Evolutionary conservation across 2,797 vertebrate species (phyloP).

Genomic region (Strix occidentalis): DNA sequence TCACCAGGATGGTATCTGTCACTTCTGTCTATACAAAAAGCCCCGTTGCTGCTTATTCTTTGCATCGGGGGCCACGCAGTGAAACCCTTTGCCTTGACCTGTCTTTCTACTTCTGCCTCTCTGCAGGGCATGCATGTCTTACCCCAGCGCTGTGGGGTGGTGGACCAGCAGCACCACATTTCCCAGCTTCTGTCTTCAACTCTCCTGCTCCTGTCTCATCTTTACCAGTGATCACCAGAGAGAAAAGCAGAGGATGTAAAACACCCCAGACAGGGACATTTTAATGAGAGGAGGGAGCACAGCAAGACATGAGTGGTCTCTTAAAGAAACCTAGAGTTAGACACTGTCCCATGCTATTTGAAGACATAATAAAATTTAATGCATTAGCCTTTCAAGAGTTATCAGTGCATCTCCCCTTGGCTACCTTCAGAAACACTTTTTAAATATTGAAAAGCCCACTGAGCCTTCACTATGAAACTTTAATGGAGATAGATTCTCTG

Average conservation of each 20-base stretch:
- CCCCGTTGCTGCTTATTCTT: background rate
- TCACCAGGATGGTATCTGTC: background rate
- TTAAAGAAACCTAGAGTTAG: background rate
- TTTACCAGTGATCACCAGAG: background rate
- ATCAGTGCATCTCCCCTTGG: background rate
- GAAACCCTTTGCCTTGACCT: background rate
- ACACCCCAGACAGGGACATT: background rate
- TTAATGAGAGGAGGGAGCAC: background rate
- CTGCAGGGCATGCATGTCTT: background rate
- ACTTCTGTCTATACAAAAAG: background rate
- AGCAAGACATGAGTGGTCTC: background rate
- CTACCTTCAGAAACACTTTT: constrained; percentile 36
- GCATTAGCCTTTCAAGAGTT: constrained; percentile 2
- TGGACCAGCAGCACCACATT: background rate
- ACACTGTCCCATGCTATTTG: background rate
- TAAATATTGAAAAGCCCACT: constrained; percentile 43
- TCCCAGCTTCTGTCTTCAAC: background rate
- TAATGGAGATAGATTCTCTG: constrained; percentile 18
- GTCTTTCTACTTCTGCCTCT: background rate
- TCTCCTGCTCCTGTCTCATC: background rate
- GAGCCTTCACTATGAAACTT: constrained; percentile 40
- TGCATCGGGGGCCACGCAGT: fast-evolving
- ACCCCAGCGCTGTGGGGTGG: fast-evolving
- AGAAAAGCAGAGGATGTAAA: background rate
- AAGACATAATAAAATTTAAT: constrained; percentile 12